Evolutionary conservation across 2,888 invertebrate genomes (phyloP), one percentile per base, ranked within the genome.

Genomic region (Andrena camellia): DNA sequence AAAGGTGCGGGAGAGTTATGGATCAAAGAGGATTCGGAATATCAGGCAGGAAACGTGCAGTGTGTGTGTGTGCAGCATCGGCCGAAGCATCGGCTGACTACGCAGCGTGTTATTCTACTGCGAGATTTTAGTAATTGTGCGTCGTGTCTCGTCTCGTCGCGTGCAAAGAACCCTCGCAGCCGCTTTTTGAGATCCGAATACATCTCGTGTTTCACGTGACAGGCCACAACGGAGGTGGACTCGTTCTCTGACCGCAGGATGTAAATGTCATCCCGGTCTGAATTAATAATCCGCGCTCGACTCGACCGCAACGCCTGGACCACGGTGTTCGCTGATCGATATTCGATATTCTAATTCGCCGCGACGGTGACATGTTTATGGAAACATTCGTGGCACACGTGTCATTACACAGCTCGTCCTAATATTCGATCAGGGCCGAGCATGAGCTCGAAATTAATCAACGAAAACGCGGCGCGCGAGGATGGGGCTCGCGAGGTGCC

Each of bases 281-380:
- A 81, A 83, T 83, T 81, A 83, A 83, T 83, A 81, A 81, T 77
- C 81, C 60, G 50, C 50, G 67, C 48, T 63, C 64, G 76, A 64
- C 48, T 71, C 75, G 71, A 76, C 76, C 70, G 54, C 62, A 48
- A 66, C 62, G 54, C 31, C 26, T 52, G 50, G 29, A 73, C 72
- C 64, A 57, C 57, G 68, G 67, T 75, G 78, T 71, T 59, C 71
- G 71, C 78, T 75, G 82, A 84, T 84, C 83, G 82, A 84, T 84
- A 84, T 84, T 82, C 82, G 82, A 84, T 84, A 84, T 84, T 82
- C 79, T 79, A 82, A 82, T 82, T 84, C 71, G 82, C 82, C 71
- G 42, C 67, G 70, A 78, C 52, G 82, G 50, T 70, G 82, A 84
- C 82, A 84, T 82, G 82, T 84, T 82, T 82, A 82, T 84, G 83